Evolutionary conservation across 2,797 vertebrate species (phyloP), one percentile per base, ranked within the genome.

Genomic region (Catostomus latipinnis): DNA sequence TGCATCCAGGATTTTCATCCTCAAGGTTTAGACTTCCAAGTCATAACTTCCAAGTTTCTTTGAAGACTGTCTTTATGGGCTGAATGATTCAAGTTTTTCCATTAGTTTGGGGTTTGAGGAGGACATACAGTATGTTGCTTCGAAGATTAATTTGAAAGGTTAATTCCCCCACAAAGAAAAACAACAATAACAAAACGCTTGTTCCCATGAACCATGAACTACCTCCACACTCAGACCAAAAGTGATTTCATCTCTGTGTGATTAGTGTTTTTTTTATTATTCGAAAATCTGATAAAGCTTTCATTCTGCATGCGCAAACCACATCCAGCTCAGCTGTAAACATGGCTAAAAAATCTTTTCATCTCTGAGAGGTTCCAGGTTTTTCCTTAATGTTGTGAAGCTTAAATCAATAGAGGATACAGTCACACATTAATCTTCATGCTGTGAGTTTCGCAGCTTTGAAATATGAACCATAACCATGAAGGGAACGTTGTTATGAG

Each of bases 211-310:
- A 75, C 49, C 48, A 69, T 12, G 61, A 79, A 75, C 76, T 65
- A 45, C 67, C 69, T 82, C 70, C 69, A 84, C 77, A 81, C 67
- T 69, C 72, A 60, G 88, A 90, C 85, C 81, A 85, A 88, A 85
- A 81, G 87, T 90, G 86, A 87, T 89, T 91, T 84, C 88, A 82
- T 89, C 87, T 91, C 89, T 84, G 69, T 76, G 86, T 85, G 71
- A 88, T 90, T 92, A 89, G 86, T 81, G 73, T 80, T 61, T 74
- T 56, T 73, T 34, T 34, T 71, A 67, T 74, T 86, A 80, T 88
- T 90, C 87, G n/a, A 86, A 84, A 91, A 93, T 95, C 92, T 90
- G 93, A 94, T 94, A 94, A 92, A 88, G 86, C 68, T 72, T 87
- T 93, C 89, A 94, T 94, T 93, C 86, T 88, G 92, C 89, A 92